A percentile compares a stretch with the other conserved stretches of the same genome.
These are phyloP conservation scores for Magallana angulata DNA, from an alignment of 1,140 invertebrate genomes.

Conservation along the genomic window DNA sequence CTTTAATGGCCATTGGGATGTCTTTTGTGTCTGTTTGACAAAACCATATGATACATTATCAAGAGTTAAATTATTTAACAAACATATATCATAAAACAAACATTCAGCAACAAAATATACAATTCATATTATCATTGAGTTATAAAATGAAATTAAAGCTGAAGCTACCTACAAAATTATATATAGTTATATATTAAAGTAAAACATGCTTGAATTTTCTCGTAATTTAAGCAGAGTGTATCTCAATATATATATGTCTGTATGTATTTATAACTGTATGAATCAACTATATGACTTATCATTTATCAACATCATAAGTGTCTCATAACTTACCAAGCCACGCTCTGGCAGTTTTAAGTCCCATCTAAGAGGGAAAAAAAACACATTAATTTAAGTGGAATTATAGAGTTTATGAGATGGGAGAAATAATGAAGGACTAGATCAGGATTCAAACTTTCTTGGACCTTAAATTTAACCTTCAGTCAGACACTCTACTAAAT, in stretches of 20 bases:
- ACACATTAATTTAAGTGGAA: not conserved
- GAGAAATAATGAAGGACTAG: too few relatives aligned
- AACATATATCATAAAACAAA: not conserved
- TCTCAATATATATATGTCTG: too few relatives aligned
- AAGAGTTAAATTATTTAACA: not conserved
- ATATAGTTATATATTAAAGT: too few relatives aligned
- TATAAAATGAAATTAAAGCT: not conserved
- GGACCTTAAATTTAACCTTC: too few relatives aligned
- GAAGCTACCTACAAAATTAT: not conserved
- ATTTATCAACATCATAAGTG: too few relatives aligned
- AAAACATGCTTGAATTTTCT: not conserved
- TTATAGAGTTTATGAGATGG: too few relatives aligned
- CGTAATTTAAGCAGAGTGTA: too few relatives aligned
- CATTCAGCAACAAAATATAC: not conserved
- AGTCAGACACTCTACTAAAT: too few relatives aligned
- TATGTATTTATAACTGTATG: too few relatives aligned
- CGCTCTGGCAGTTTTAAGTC: slow-evolving; percentile 67
- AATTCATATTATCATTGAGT: not conserved
- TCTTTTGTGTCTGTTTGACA: slow-evolving; percentile 7
- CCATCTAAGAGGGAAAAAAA: slow-evolving; percentile 63
- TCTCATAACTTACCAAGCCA: slow-evolving; percentile 67
- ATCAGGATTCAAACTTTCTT: too few relatives aligned
- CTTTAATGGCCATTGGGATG: not conserved
- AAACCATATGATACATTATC: not conserved
- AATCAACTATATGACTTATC: too few relatives aligned